These are phyloP conservation scores for Pocota personata DNA, from an alignment of 2,888 invertebrate genomes.

Conservation along the genomic window DNA sequence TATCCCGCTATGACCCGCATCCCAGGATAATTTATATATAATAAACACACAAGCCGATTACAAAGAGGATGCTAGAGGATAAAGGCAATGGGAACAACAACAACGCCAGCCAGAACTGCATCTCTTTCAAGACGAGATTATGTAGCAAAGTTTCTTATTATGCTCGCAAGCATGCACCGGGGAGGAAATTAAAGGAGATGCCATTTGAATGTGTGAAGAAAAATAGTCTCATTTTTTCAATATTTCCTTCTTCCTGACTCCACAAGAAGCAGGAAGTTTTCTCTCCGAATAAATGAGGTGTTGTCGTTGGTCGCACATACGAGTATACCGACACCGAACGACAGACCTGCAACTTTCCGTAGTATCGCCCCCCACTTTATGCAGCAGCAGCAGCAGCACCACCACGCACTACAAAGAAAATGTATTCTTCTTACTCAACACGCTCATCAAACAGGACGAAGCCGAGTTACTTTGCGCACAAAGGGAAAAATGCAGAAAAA, in stretches of 20 bases:
- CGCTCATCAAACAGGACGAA: constrained; percentile 51
- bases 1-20: constrained; percentile 41
- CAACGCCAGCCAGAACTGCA: constrained; percentile 29
- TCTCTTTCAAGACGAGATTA: constrained; percentile 61
- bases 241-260: constrained; percentile 57
- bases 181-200: constrained; percentile 64
- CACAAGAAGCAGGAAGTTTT: constrained; percentile 55
- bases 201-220: constrained; percentile 62
- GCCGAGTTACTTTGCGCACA: constrained; percentile 57
- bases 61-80: constrained; percentile 60
- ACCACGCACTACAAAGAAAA: constrained; percentile 64
- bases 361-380: constrained; percentile 17
- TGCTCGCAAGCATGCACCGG: constrained; percentile 62
- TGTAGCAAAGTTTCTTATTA: constrained; percentile 64
- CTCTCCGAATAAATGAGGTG: constrained; percentile 58
- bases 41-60: constrained; percentile 72
- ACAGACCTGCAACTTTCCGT: constrained; percentile 11
- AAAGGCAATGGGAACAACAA: constrained; percentile 1
- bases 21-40: constrained; percentile 69
- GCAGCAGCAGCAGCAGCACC: neutral
- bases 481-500: constrained; percentile 50
- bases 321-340: neutral
- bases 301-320: constrained; percentile 7
- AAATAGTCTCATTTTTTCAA: constrained; percentile 57
- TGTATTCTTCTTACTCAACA: constrained; percentile 63